Conservation (phyloP, 2,797 vertebrate species). For the Bryconaethiops microstoma region DNA sequence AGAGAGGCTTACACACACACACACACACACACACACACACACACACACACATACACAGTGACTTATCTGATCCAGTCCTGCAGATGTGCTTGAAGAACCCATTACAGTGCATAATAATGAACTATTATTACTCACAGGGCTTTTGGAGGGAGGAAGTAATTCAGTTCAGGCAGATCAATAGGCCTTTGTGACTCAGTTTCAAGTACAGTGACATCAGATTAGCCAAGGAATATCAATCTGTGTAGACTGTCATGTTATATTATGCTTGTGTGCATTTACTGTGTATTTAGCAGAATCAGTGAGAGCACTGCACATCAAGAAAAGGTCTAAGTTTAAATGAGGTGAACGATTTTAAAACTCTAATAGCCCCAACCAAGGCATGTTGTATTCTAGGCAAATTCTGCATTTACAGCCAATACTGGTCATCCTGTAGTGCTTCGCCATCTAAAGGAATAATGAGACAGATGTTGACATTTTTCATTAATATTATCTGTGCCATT, state of each 20-base stretch:
- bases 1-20: neutral
- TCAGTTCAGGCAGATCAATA: constrained; percentile 15
- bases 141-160: neutral
- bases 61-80: neutral
- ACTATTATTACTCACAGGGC: constrained; percentile 31
- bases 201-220: constrained; percentile 12
- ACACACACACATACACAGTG: neutral
- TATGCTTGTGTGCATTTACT: constrained; percentile 22
- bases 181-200: constrained; percentile 5
- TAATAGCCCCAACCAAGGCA: neutral
- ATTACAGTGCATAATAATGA: constrained; percentile 5
- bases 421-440: neutral
- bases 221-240: constrained; percentile 21
- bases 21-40: too few species aligned
- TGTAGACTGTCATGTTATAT: neutral
- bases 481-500: neutral
- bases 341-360: neutral
- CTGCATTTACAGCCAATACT: neutral
- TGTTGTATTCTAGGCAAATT: neutral
- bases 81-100: neutral
- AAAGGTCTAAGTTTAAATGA: constrained; percentile 18
- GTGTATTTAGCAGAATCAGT: constrained; percentile 9
- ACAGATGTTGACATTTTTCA: constrained; percentile 13
- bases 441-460: neutral
- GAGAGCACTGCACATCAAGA: constrained; percentile 2